Percentiles rank a stretch among this genome's conserved stretches.
Evolutionary conservation across 2,113 vertebrate genomes (phyloP).

Genomic region (Lates calcarifer): DNA sequence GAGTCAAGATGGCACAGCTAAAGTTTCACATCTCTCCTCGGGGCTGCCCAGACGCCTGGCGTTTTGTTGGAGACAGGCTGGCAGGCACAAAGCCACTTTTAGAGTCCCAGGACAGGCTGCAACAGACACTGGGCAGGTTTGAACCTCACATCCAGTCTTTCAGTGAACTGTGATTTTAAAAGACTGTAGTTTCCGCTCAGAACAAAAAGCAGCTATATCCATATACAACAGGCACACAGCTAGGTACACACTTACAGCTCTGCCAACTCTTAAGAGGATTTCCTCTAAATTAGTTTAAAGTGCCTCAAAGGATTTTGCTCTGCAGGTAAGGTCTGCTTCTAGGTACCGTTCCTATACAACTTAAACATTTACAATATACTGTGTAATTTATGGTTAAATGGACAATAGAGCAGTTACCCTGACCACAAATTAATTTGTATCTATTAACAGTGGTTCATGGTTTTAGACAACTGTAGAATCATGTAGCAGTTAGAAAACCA

Average conservation of each 20-base stretch:
- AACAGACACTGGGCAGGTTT: slow-evolving; percentile 40
- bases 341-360: slow-evolving; percentile 13
- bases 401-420: not conserved
- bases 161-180: slow-evolving; percentile 23
- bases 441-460: not conserved
- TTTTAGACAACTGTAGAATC: slow-evolving; percentile 23
- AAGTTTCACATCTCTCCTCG: slow-evolving; percentile 48
- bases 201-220: slow-evolving; percentile 7
- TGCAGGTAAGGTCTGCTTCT: slow-evolving; percentile 25
- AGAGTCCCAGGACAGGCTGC: slow-evolving; percentile 28
- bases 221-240: slow-evolving; percentile 28
- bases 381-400: slow-evolving; percentile 26
- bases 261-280: slow-evolving; percentile 30
- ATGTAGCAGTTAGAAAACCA: slow-evolving; percentile 5
- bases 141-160: slow-evolving; percentile 22
- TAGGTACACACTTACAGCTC: slow-evolving; percentile 24
- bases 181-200: slow-evolving; percentile 2
- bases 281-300: slow-evolving; percentile 58
- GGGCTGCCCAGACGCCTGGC: slow-evolving; percentile 33
- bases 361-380: slow-evolving; percentile 24
- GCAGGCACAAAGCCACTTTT: slow-evolving; percentile 52
- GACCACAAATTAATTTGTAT: slow-evolving; percentile 6
- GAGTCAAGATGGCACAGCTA: slow-evolving; percentile 34
- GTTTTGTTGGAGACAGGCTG: slow-evolving; percentile 63
- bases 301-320: slow-evolving; percentile 58